These are phyloP conservation scores for Gopherus evgoodei DNA, from an alignment of 2,113 vertebrate species.

Conservation along the genomic window DNA sequence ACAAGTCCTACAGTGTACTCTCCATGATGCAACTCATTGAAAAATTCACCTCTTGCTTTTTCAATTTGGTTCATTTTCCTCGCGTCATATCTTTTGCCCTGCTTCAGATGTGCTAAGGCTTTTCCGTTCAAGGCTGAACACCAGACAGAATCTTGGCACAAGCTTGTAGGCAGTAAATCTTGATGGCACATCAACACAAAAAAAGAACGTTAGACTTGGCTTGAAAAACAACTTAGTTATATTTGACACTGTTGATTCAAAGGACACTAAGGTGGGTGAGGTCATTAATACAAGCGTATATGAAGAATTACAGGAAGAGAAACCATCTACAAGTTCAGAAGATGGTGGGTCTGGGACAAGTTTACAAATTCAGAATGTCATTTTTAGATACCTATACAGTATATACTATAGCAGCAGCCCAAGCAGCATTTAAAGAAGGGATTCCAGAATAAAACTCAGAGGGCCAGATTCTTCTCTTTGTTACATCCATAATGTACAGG, in stretches of 20 bases:
- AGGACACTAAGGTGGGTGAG: neutral
- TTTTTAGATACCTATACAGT: neutral
- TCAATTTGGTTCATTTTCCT: constrained; percentile 68
- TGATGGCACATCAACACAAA: neutral
- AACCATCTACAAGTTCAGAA: neutral
- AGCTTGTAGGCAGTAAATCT: neutral
- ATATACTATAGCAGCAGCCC: neutral
- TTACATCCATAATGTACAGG: neutral
- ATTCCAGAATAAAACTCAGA: neutral
- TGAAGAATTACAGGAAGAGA: neutral
- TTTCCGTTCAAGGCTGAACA: neutral
- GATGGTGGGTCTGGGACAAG: neutral
- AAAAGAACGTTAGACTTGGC: neutral
- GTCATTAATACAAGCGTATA: neutral
- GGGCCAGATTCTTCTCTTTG: neutral
- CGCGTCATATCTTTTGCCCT: constrained; percentile 49
- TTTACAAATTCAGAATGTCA: neutral
- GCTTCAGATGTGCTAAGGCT: neutral
- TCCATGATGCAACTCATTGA: constrained; percentile 44
- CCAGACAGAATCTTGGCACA: neutral
- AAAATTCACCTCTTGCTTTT: constrained; percentile 64
- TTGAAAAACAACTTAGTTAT: neutral
- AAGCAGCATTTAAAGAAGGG: neutral
- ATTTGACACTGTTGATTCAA: neutral
- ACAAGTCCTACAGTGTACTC: constrained; percentile 69